A percentile compares a stretch with the other conserved stretches of the same genome.
These are phyloP conservation scores for Okamejei kenojei DNA, from an alignment of 2,797 vertebrate genomes.

Conservation along the genomic window DNA sequence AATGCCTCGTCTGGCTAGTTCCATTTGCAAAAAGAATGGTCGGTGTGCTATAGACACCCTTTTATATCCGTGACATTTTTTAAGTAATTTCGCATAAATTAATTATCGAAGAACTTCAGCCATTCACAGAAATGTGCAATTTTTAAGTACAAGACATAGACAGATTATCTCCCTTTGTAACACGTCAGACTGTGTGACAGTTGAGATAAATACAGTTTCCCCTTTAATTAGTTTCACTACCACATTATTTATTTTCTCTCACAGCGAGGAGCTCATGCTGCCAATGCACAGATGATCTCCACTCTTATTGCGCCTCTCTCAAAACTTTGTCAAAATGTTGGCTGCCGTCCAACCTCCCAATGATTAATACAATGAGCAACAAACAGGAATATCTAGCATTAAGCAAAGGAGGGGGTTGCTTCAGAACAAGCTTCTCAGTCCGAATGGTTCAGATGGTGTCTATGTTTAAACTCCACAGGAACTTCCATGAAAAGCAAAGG, in stretches of 20 bases:
- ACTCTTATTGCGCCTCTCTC: neutral
- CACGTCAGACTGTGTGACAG: neutral
- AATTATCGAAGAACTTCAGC: neutral
- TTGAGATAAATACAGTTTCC: neutral
- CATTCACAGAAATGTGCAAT: neutral
- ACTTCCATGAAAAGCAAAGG: neutral
- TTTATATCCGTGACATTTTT: neutral
- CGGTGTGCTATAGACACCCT: neutral
- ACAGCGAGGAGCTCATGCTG: neutral
- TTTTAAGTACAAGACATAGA: neutral
- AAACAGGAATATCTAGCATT: neutral
- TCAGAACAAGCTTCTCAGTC: neutral
- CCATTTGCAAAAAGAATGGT: too few species aligned
- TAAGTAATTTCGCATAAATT: neutral
- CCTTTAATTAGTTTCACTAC: neutral
- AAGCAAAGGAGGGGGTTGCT: neutral
- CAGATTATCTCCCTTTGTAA: neutral
- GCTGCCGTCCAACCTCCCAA: neutral
- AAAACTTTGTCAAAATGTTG: neutral
- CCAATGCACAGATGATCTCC: neutral
- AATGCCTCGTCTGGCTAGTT: too few species aligned
- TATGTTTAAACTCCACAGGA: neutral
- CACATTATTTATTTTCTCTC: conserved; percentile 18
- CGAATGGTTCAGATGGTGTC: neutral
- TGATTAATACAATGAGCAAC: neutral